These are phyloP conservation scores for Corythornis vintsioides DNA, from an alignment of 2,113 vertebrate genomes.

Conservation along the genomic window DNA sequence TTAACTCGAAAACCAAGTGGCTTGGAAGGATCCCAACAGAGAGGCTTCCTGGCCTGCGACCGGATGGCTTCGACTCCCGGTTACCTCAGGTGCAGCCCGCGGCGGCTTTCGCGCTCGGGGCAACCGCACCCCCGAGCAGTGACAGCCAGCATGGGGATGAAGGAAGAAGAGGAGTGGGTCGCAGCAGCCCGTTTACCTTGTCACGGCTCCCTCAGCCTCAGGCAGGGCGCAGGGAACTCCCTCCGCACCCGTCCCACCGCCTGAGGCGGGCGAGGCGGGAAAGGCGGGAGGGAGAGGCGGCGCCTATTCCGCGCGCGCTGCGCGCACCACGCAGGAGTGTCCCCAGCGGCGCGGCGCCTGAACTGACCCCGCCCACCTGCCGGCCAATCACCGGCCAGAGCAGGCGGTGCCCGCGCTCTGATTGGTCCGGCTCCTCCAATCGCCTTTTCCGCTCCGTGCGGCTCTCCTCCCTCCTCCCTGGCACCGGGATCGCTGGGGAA, in stretches of 20 bases:
- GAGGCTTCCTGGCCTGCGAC: neutral
- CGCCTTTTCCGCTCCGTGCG: neutral
- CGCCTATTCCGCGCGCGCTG: rapidly evolving
- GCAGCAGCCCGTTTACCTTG: neutral
- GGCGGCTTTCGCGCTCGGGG: rapidly evolving
- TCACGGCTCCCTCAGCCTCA: neutral
- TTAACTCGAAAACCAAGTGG: neutral
- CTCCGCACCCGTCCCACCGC: rapidly evolving
- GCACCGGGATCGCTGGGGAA: neutral
- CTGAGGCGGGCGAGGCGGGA: too few species aligned
- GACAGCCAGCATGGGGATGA: rapidly evolving
- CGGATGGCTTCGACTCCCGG: rapidly evolving
- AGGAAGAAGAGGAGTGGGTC: rapidly evolving
- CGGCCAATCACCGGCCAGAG: too few species aligned
- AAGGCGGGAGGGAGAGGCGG: too few species aligned
- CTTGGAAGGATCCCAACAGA: neutral
- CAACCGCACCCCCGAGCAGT: rapidly evolving
- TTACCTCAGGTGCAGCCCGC: neutral
- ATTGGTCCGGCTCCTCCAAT: neutral
- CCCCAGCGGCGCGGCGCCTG: rapidly evolving
- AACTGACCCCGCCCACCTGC: rapidly evolving
- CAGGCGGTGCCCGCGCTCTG: neutral
- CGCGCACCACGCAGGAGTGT: neutral
- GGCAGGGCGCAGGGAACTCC: rapidly evolving
- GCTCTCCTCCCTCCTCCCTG: neutral